Conservation (phyloP, 2,797 vertebrate genomes). For the Heteromormyrus szaboi region DNA sequence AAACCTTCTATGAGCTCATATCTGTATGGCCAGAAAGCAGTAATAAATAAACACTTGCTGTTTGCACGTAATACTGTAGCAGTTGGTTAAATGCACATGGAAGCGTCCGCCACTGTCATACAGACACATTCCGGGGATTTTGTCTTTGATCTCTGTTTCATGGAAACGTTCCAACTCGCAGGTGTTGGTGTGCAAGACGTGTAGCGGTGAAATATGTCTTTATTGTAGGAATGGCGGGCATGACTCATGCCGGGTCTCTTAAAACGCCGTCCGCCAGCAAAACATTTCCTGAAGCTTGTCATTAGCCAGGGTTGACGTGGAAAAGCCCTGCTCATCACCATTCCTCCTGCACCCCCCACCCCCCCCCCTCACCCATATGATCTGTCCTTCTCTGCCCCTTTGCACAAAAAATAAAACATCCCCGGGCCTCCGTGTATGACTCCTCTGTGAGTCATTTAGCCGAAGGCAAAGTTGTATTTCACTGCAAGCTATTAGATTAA, state of each 20-base stretch:
- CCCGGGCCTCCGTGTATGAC: slow-evolving; percentile 12
- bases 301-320: slow-evolving; percentile 18
- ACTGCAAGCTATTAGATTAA: not conserved
- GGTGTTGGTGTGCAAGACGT: not conserved
- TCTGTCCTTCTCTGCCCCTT: not conserved
- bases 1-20: not conserved
- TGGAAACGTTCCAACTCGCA: not conserved
- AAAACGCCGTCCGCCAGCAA: slow-evolving; percentile 21
- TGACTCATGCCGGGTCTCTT: slow-evolving; percentile 43
- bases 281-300: slow-evolving; percentile 14
- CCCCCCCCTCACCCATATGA: not conserved
- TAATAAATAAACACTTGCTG: not conserved
- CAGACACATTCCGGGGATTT: no score
- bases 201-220: slow-evolving; percentile 5
- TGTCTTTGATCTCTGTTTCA: not conserved
- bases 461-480: not conserved
- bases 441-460: not conserved
- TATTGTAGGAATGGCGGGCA: slow-evolving; percentile 37
- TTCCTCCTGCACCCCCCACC: not conserved
- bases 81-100: not conserved
- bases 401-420: slow-evolving; percentile 4
- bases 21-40: not conserved
- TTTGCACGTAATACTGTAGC: not conserved
- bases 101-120: not conserved
- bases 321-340: slow-evolving; percentile 6